phyloP scores from a whole-genome alignment of 1,140 invertebrate species.

The Bombus impatiens region DNA sequence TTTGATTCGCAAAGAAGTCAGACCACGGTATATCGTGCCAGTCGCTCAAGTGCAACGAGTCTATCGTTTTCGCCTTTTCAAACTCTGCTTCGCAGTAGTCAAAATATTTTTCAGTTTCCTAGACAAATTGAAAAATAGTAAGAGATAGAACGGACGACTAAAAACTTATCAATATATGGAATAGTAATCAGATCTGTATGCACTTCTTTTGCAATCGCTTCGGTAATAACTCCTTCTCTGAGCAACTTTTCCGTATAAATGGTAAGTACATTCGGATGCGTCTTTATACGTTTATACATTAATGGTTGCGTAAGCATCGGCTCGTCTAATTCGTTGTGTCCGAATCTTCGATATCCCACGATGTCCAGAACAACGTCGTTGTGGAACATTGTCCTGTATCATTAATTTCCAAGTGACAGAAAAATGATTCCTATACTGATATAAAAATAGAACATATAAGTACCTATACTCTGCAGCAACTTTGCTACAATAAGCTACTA shows the following conservation, averaged over 20 bases:
- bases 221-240: slow-evolving; percentile 87
- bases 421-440: slow-evolving; percentile 40
- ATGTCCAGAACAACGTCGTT: slow-evolving; percentile 96
- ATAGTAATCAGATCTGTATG: neutral
- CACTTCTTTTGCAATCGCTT: slow-evolving; percentile 87
- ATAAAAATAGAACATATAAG: too few species aligned
- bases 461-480: slow-evolving; percentile 91
- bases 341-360: slow-evolving; percentile 92
- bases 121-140: neutral
- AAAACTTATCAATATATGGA: neutral
- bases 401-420: neutral
- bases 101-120: slow-evolving; percentile 76
- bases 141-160: neutral
- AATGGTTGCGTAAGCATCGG: slow-evolving; percentile 97
- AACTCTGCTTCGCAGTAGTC: slow-evolving; percentile 88
- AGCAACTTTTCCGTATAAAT: slow-evolving; percentile 90
- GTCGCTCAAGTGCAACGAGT: slow-evolving; percentile 87
- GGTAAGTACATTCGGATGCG: slow-evolving; percentile 85
- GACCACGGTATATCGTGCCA: slow-evolving; percentile 95
- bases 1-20: slow-evolving; percentile 84
- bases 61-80: slow-evolving; percentile 86
- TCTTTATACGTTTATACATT: slow-evolving; percentile 95
- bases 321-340: slow-evolving; percentile 97
- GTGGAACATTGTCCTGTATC: slow-evolving; percentile 87
- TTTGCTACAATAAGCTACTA: slow-evolving; percentile 91